Conservation (phyloP, 2,888 invertebrate genomes). For the Diplazon laetatorius region DNA sequence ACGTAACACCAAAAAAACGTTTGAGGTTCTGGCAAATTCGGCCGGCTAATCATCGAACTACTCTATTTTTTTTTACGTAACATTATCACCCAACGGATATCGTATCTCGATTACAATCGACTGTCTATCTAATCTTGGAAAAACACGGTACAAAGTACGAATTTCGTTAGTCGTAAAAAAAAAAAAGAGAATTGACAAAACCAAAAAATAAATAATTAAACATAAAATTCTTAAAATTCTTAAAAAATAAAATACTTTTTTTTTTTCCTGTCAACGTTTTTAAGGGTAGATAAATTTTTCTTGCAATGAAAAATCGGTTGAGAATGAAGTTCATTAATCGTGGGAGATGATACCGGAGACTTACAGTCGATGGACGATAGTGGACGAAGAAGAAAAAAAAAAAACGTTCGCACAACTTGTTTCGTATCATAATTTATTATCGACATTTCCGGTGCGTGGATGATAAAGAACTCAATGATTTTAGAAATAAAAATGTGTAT, state of each 20-base stretch:
- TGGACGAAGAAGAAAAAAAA: no score
- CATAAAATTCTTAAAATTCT: no score
- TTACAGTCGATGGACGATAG: neutral
- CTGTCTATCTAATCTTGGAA: slow-evolving; percentile 6
- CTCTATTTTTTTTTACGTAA: neutral
- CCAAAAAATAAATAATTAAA: no score
- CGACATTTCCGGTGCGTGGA: neutral
- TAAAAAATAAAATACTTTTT: no score
- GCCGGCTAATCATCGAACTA: no score
- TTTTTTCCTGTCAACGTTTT: no score
- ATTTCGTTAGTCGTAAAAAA: neutral
- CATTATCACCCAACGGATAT: slow-evolving; percentile 4
- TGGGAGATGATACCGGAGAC: neutral
- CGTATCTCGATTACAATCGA: neutral
- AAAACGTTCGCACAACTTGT: neutral
- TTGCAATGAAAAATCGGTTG: no score
- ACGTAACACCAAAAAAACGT: no score
- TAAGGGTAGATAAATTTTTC: no score
- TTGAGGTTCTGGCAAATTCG: no score
- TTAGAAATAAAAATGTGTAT: slow-evolving; percentile 6
- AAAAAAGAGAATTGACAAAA: neutral
- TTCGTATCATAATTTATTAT: slow-evolving; percentile 14
- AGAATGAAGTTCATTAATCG: no score
- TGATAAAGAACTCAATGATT: slow-evolving; percentile 1
- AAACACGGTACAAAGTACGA: no score